Percentiles rank a stretch among this genome's conserved stretches.
These are phyloP conservation scores for Rhombomys opimus DNA, from an alignment of 2,113 vertebrate species.

Conservation along the genomic window DNA sequence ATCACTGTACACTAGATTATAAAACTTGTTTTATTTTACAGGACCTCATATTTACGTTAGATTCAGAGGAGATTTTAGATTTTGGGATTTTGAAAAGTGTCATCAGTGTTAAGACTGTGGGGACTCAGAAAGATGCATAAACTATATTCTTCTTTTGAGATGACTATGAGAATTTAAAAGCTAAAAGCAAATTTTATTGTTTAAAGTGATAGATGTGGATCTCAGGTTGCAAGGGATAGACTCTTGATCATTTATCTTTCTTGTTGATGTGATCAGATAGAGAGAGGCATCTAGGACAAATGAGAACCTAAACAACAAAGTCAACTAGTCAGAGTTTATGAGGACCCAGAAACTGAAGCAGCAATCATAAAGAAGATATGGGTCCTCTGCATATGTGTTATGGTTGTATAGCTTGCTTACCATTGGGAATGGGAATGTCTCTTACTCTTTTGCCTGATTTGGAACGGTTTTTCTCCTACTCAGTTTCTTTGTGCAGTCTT, in stretches of 20 bases:
- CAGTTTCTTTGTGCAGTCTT: rapidly evolving
- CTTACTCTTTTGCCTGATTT: not conserved
- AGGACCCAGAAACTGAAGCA: not conserved
- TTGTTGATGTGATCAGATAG: not conserved
- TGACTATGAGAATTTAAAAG: not conserved
- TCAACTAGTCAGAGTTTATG: not conserved
- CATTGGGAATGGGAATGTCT: not conserved
- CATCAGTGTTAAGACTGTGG: not conserved
- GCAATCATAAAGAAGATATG: not conserved
- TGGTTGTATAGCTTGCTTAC: not conserved
- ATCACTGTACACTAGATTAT: not conserved
- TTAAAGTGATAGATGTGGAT: not conserved
- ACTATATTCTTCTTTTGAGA: not conserved
- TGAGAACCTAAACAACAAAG: not conserved
- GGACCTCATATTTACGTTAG: not conserved
- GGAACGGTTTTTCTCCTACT: not conserved
- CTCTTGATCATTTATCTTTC: not conserved
- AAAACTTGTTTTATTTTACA: not conserved
- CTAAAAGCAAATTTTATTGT: not conserved
- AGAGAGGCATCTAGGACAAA: not conserved
- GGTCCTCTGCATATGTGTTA: not conserved
- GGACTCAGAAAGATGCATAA: not conserved
- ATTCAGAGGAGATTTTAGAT: not conserved
- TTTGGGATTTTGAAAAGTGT: not conserved
- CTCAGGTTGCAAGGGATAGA: not conserved